Conservation (phyloP, 2,888 invertebrate species). For the Lasiommata megera region DNA sequence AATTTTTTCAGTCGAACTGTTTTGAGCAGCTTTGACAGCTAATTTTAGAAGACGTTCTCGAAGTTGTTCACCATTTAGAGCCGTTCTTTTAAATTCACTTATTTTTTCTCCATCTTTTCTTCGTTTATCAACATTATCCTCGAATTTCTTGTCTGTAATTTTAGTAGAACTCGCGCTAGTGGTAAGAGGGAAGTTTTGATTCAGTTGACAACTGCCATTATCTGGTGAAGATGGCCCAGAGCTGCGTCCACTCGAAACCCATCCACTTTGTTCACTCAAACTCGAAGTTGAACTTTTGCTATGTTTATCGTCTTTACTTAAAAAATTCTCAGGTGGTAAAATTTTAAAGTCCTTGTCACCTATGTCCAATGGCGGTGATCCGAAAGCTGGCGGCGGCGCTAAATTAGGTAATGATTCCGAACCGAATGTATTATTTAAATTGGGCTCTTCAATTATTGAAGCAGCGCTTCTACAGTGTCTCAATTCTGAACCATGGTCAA, state of each 20-base stretch:
- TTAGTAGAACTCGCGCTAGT: slow-evolving; percentile 54
- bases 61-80: slow-evolving; percentile 84
- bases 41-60: slow-evolving; percentile 84
- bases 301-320: slow-evolving; percentile 66
- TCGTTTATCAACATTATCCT: slow-evolving; percentile 44
- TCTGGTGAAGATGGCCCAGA: slow-evolving; percentile 84
- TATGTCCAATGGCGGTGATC: slow-evolving; percentile 77
- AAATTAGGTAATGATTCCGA: slow-evolving; percentile 88
- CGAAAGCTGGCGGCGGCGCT: slow-evolving; percentile 83
- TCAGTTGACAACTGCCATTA: slow-evolving; percentile 75
- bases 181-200: slow-evolving; percentile 64
- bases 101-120: slow-evolving; percentile 60
- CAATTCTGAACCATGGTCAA: slow-evolving; percentile 76
- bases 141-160: slow-evolving; percentile 49
- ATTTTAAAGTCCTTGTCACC: slow-evolving; percentile 77
- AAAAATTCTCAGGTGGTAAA: slow-evolving; percentile 72
- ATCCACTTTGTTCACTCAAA: slow-evolving; percentile 92
- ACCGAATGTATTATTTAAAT: slow-evolving; percentile 74
- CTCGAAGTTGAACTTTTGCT: slow-evolving; percentile 83
- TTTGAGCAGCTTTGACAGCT: slow-evolving; percentile 74
- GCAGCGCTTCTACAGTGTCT: slow-evolving; percentile 81
- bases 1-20: slow-evolving; percentile 69
- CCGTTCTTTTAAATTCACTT: slow-evolving; percentile 70
- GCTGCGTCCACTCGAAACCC: slow-evolving; percentile 90
- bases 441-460: slow-evolving; percentile 80